These are phyloP conservation scores for Podotricha telesiphe DNA, from an alignment of 2,888 invertebrate species.

Conservation along the genomic window DNA sequence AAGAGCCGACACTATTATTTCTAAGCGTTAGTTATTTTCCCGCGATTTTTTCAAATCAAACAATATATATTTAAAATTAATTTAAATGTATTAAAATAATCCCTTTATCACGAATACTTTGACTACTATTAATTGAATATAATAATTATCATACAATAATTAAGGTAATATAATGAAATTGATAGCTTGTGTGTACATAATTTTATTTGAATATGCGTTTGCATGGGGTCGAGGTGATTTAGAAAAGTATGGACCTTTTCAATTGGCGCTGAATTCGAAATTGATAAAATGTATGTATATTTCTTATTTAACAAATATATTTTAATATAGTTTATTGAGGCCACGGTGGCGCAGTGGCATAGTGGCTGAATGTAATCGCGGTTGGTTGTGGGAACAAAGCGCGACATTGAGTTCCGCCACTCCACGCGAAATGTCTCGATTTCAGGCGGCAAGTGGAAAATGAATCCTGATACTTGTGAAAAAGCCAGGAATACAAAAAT, in stretches of 20 bases:
- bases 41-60: slow-evolving; percentile 14
- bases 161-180: slow-evolving; percentile 32
- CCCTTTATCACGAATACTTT: neutral
- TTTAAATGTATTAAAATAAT: neutral
- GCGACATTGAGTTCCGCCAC: no score
- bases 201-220: slow-evolving; percentile 28
- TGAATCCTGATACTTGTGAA: no score
- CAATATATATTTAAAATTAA: neutral
- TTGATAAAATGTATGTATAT: slow-evolving; percentile 71
- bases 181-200: slow-evolving; percentile 34
- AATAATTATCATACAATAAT: neutral
- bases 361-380: no score
- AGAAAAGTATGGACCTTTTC: slow-evolving; percentile 72
- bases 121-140: neutral
- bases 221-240: slow-evolving; percentile 62
- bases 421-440: no score
- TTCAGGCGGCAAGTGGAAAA: no score
- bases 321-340: no score
- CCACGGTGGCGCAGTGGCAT: no score
- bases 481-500: no score
- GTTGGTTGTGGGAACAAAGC: no score
- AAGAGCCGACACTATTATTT: slow-evolving; percentile 9
- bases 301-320: no score
- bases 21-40: neutral
- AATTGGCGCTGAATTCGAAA: slow-evolving; percentile 60